These are phyloP conservation scores for Tetraodon nigroviridis DNA, from an alignment of 2,113 vertebrate species.

Conservation along the genomic window DNA sequence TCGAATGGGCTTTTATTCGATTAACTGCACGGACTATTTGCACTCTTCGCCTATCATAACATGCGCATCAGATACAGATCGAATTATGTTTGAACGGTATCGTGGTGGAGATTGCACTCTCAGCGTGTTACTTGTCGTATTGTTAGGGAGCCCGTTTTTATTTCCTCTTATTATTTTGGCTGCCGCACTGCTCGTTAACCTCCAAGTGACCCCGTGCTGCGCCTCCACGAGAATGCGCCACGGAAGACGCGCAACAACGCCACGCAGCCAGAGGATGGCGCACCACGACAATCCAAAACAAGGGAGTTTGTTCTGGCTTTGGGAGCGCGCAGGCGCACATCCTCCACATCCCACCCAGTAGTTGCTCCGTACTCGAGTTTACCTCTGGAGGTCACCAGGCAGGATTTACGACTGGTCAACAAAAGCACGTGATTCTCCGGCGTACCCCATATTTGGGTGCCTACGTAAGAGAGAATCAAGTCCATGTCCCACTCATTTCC, in stretches of 20 bases:
- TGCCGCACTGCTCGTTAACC: constrained; percentile 92
- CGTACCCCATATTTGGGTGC: constrained; percentile 99
- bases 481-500: constrained; percentile 99
- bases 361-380: constrained; percentile 93
- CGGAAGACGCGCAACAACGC: constrained; percentile 59
- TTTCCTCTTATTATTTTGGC: constrained; percentile 22
- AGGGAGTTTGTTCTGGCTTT: constrained; percentile 51
- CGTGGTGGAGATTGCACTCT: constrained; percentile 47
- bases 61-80: constrained; percentile 40
- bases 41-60: constrained; percentile 40
- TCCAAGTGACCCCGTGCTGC: constrained; percentile 81
- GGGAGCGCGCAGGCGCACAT: constrained; percentile 71
- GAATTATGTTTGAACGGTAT: constrained; percentile 42
- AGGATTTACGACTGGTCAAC: constrained; percentile 99
- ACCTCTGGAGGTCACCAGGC: constrained; percentile 99
- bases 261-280: constrained; percentile 85
- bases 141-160: constrained; percentile 76
- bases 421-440: constrained; percentile 99
- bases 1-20: constrained; percentile 46
- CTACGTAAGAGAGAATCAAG: constrained; percentile 99
- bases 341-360: constrained; percentile 84
- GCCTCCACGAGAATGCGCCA: constrained; percentile 60
- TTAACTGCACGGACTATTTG: constrained; percentile 45
- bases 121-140: constrained; percentile 67
- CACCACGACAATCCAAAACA: constrained; percentile 77